phyloP scores from a whole-genome alignment of 1,140 invertebrate genomes.

The Drosophila eugracilis region DNA sequence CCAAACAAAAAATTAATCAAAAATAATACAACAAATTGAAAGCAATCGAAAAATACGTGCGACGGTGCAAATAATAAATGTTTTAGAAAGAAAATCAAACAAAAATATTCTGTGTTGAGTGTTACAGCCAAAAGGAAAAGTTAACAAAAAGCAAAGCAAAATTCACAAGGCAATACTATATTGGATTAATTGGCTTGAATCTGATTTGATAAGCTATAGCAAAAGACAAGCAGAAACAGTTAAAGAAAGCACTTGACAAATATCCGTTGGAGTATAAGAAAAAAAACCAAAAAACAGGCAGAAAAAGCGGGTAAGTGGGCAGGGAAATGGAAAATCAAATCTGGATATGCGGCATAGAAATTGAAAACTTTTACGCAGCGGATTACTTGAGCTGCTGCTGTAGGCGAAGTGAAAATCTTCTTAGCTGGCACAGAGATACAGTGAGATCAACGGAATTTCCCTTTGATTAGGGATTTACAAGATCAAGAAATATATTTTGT shows the following conservation, averaged over 20 bases:
- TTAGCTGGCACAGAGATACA: no score
- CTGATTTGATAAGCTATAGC: conserved; percentile 11
- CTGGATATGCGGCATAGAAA: conserved; percentile 26
- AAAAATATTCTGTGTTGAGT: conserved; percentile 31
- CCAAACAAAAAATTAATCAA: conserved; percentile 10
- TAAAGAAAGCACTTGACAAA: conserved; percentile 13
- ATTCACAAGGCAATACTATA: conserved; percentile 5
- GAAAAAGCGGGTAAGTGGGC: conserved; percentile 40
- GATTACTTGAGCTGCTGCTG: conserved; percentile 40
- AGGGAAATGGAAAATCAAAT: conserved; percentile 13
- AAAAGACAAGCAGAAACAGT: conserved; percentile 29
- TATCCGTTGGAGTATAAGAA: conserved; percentile 25
- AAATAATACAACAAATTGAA: conserved; percentile 26
- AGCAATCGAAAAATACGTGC: conserved; percentile 18
- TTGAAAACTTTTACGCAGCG: conserved; percentile 45
- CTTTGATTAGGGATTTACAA: conserved; percentile 31
- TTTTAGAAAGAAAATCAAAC: conserved; percentile 24
- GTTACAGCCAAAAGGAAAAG: conserved; percentile 11
- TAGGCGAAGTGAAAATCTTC: conserved; percentile 32
- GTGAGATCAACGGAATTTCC: conserved; percentile 41
- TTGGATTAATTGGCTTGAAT: conserved; percentile 25
- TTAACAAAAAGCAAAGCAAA: conserved; percentile 9
- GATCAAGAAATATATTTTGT: conserved; percentile 14
- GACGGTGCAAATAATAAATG: conserved; percentile 36
- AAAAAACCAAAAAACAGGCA: no score